A percentile compares a stretch with the other conserved stretches of the same genome.
These are phyloP conservation scores for Nilaparvata lugens DNA, from an alignment of 1,140 invertebrate genomes.

Conservation along the genomic window DNA sequence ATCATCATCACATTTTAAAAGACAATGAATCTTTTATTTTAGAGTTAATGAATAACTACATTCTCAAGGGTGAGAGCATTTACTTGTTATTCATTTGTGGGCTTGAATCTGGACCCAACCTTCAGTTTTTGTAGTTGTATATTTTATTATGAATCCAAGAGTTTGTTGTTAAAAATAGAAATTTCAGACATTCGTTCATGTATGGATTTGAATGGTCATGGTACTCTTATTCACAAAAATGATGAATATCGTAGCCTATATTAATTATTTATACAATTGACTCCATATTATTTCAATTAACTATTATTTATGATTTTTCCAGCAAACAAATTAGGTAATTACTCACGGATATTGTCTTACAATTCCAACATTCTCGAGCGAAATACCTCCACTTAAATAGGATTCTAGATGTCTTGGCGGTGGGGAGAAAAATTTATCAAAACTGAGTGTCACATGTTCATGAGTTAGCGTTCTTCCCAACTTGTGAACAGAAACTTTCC, in stretches of 20 bases:
- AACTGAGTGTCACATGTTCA: conserved; percentile 67
- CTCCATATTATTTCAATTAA: not conserved
- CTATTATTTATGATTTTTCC: too few relatives aligned
- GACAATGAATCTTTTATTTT: too few relatives aligned
- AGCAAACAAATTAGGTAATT: too few relatives aligned
- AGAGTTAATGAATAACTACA: too few relatives aligned
- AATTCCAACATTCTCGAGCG: conserved; percentile 54
- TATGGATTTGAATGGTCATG: not conserved
- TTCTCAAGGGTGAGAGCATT: too few relatives aligned
- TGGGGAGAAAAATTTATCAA: conserved; percentile 48
- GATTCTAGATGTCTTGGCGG: conserved; percentile 43
- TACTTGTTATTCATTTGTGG: too few relatives aligned
- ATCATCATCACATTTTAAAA: too few relatives aligned
- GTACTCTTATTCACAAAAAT: not conserved
- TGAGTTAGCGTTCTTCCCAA: conserved; percentile 65
- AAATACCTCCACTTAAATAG: conserved; percentile 42
- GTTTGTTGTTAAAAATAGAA: too few relatives aligned
- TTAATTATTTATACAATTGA: not conserved
- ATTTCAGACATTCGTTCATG: not conserved
- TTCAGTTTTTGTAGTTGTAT: too few relatives aligned
- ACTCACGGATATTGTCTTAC: conserved; percentile 64
- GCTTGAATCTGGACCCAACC: too few relatives aligned
- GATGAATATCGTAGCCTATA: not conserved
- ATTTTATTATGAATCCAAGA: too few relatives aligned
- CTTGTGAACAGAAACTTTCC: conserved; percentile 44